phyloP scores from a whole-genome alignment of 2,888 invertebrate species.

The Eurois occulta region DNA sequence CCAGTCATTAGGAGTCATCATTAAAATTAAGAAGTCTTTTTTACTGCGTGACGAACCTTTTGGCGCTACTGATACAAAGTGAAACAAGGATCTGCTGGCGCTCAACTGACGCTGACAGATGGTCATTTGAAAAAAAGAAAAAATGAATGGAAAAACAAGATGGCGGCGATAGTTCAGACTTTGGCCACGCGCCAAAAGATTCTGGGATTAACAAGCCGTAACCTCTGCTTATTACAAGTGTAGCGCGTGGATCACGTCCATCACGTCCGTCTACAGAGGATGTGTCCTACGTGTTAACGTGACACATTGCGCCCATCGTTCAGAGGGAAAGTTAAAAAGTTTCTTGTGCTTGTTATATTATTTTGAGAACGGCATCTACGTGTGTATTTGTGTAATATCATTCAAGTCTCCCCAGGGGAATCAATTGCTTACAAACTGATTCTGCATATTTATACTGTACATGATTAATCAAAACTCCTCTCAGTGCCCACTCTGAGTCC shows the following conservation, averaged over 20 bases:
- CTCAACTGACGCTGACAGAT: background rate
- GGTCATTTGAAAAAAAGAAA: background rate
- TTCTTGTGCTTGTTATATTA: background rate
- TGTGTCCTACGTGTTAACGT: conserved; percentile 8
- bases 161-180: background rate
- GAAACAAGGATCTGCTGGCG: background rate
- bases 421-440: background rate
- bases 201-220: background rate
- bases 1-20: background rate
- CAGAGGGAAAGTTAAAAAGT: conserved; percentile 16
- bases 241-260: conserved; percentile 29
- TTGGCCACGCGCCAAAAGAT: background rate
- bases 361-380: background rate
- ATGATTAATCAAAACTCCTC: background rate
- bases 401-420: background rate
- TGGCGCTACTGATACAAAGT: background rate
- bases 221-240: conserved; percentile 10
- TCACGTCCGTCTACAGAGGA: conserved; percentile 12
- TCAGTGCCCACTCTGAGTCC: background rate
- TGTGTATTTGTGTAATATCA: background rate
- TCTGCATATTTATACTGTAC: background rate
- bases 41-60: background rate
- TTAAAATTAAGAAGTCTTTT: background rate
- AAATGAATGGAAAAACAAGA: background rate
- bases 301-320: conserved; percentile 11